Base-by-base conservation (phyloP, 2,113 vertebrate species). In the Okapia johnstoni region DNA sequence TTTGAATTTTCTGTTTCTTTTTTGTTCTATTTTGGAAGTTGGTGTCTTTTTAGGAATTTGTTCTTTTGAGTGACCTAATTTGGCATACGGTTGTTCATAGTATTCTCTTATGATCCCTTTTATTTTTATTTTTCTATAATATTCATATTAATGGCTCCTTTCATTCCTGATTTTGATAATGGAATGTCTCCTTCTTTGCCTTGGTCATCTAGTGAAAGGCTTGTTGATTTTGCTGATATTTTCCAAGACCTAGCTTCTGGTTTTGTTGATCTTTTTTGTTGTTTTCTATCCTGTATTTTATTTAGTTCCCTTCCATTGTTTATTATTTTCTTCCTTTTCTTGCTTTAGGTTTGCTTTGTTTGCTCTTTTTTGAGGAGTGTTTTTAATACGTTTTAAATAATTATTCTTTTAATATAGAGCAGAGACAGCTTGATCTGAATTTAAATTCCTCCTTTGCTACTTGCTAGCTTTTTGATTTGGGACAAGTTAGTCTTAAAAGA, bases 261-360 rank as follows among this genome's bases (percentile, higher is more conserved):
- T 95, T 96, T 93, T 76, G 43, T 57, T 55, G 21, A 79, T 84
- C 79, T 54, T 92, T 33, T 66, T 26, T 58, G 2, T 86, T 90
- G 7, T 57, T 77, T 94, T 57, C n/a, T 88, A 5, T 83, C 90
- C 25, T 76, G 30, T 54, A 28, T 83, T 76, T 93, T 79, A n/a
- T 88, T 66, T 63, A 77, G 63, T 97, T 87, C 54, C 3, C 60
- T 5, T 79, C 21, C 92, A 6, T 83, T 93, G 43, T 87, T 90
- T 85, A 76, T 96, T 88, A 63, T 93, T 87, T 94, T 3, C 30
- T 96, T 88, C 6, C 21, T 96, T 95, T 26, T 97, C 48, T 88
- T 90, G 36, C 4, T 88, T 88, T 85, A 90, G 30, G 25, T 81
- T 92, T 70, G 48, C 84, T 80, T 50, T 48, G 40, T 88, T 85